Conservation (phyloP, 2,888 invertebrate genomes). For the Tipula confusa region DNA sequence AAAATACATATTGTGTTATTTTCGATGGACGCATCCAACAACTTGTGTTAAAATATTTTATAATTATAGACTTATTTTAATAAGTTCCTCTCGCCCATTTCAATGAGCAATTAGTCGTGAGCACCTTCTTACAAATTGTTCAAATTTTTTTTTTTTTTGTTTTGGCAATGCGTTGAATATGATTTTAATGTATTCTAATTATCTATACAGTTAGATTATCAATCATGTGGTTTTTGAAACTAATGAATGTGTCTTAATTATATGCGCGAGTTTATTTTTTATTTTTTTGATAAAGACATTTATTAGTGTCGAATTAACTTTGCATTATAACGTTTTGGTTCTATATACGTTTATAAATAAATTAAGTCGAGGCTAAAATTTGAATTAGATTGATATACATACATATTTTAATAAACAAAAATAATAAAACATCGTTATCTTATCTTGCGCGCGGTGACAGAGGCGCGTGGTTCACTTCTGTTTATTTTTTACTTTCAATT, state of each 20-base stretch:
- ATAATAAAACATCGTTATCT: background rate
- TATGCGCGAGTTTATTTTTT: background rate
- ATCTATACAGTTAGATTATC: background rate
- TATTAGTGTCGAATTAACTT: background rate
- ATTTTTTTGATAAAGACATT: background rate
- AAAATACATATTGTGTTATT: background rate
- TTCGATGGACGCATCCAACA: background rate
- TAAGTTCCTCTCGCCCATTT: background rate
- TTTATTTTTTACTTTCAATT: too few relatives aligned
- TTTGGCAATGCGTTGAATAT: background rate
- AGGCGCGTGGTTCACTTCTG: background rate
- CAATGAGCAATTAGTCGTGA: background rate
- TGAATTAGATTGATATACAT: background rate
- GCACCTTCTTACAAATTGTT: too few relatives aligned
- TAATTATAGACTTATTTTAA: background rate
- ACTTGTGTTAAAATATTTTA: background rate
- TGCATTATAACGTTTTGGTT: background rate
- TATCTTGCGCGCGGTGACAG: background rate
- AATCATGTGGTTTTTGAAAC: background rate
- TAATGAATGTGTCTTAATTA: background rate
- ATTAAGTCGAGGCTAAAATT: background rate
- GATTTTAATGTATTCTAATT: background rate
- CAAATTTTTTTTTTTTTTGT: too few relatives aligned
- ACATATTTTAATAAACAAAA: background rate
- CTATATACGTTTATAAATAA: too few relatives aligned